Conservation (phyloP, 37 sponge, comb jelly and placozoan genomes). For the Cladorhizidae sp. region DNA sequence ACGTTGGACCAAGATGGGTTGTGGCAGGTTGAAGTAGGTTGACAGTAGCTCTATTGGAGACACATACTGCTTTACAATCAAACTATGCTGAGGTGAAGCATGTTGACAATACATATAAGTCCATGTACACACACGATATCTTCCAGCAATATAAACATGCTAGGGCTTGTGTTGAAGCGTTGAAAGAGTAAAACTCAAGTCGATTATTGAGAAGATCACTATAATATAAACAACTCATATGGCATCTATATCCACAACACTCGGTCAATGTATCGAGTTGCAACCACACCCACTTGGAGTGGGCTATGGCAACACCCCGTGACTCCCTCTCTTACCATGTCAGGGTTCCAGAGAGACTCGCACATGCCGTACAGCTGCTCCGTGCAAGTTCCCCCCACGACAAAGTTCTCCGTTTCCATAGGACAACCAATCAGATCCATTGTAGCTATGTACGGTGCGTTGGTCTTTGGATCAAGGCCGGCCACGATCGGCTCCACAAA, state of each 20-base stretch:
- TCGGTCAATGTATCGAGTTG: too few species aligned
- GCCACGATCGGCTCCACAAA: slow-evolving; percentile 98
- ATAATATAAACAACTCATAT: not conserved
- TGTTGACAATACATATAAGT: too few species aligned
- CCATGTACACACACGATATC: too few species aligned
- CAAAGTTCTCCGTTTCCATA: slow-evolving; percentile 95
- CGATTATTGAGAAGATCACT: too few species aligned
- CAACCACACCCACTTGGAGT: not conserved
- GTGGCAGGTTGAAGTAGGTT: not conserved
- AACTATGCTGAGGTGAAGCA: too few species aligned
- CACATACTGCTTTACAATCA: too few species aligned
- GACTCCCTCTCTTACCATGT: slow-evolving; percentile 63
- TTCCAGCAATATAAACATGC: too few species aligned
- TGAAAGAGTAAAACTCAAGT: too few species aligned
- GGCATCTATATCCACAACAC: too few species aligned
- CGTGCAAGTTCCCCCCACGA: slow-evolving; percentile 91
- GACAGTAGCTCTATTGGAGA: too few species aligned
- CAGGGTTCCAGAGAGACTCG: slow-evolving; percentile 96
- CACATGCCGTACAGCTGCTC: slow-evolving; percentile 99
- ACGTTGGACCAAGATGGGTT: not conserved
- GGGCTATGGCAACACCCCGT: not conserved
- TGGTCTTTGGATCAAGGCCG: slow-evolving; percentile 86
- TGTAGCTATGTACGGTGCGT: slow-evolving; percentile 90
- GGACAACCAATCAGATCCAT: slow-evolving; percentile 99
- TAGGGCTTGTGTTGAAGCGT: too few species aligned